A percentile compares a stretch with the other conserved stretches of the same genome.
phyloP scores from a whole-genome alignment of 2,888 invertebrate genomes.

The Acheta domesticus region DNA sequence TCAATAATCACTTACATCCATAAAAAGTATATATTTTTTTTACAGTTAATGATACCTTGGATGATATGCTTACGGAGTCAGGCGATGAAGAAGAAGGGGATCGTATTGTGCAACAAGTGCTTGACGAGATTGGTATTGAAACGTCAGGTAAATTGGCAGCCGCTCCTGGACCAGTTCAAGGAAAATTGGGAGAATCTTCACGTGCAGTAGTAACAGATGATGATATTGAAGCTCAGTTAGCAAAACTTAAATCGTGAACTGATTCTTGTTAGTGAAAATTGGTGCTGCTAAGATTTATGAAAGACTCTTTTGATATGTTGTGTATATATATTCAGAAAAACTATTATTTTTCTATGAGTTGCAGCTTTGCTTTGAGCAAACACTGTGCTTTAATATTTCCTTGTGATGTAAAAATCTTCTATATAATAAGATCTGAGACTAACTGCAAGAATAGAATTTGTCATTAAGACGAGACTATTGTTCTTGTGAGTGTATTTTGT shows the following conservation, averaged over 20 bases:
- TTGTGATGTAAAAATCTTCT: too few species aligned
- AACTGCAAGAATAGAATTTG: too few species aligned
- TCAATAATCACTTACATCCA: too few species aligned
- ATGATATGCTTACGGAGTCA: conserved; percentile 83
- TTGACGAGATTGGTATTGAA: conserved; percentile 97
- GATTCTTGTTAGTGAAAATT: background rate
- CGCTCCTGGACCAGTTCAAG: conserved; percentile 37
- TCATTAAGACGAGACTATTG: too few species aligned
- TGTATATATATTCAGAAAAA: too few species aligned
- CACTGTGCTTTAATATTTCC: too few species aligned
- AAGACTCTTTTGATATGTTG: too few species aligned
- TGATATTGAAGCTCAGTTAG: conserved; percentile 68
- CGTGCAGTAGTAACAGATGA: conserved; percentile 58
- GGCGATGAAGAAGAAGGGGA: conserved; percentile 89
- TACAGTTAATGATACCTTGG: conserved; percentile 83
- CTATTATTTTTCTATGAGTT: too few species aligned
- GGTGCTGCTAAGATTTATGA: too few species aligned
- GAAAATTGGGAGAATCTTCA: conserved; percentile 30
- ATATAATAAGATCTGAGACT: too few species aligned
- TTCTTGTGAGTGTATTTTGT: too few species aligned
- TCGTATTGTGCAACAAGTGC: conserved; percentile 80
- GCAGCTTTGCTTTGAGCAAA: too few species aligned
- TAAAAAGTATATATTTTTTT: conserved; percentile 33
- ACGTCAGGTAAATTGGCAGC: conserved; percentile 71
- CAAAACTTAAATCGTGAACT: conserved; percentile 49